Conservation (phyloP, 2,888 invertebrate genomes). For the Nebria brevicollis region DNA sequence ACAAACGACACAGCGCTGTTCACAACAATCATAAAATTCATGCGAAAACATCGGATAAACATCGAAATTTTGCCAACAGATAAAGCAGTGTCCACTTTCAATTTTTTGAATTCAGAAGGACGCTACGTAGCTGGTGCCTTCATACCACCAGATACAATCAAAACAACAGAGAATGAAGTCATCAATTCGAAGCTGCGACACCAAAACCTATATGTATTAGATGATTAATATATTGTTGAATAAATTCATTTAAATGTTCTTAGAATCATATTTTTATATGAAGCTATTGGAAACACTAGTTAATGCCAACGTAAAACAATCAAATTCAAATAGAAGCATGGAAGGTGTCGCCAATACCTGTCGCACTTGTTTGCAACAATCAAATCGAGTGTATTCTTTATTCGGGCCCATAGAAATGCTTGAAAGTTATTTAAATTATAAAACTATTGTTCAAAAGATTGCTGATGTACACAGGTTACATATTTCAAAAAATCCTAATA, state of each 20-base stretch:
- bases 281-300: neutral
- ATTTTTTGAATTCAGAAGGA: conserved; percentile 88
- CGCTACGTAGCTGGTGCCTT: conserved; percentile 75
- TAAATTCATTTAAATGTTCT: neutral
- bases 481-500: neutral
- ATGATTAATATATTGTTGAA: conserved; percentile 75
- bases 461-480: conserved; percentile 32
- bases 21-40: conserved; percentile 62
- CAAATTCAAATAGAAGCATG: neutral
- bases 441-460: conserved; percentile 34
- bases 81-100: conserved; percentile 89
- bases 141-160: conserved; percentile 71
- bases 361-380: conserved; percentile 18
- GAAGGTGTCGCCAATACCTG: neutral
- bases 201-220: conserved; percentile 67
- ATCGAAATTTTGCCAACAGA: conserved; percentile 85
- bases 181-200: conserved; percentile 67
- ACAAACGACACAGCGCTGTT: conserved; percentile 61
- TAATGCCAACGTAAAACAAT: conserved; percentile 3
- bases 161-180: conserved; percentile 70
- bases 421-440: conserved; percentile 17
- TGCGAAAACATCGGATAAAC: conserved; percentile 70
- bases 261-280: neutral
- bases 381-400: conserved; percentile 14
- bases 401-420: conserved; percentile 10